phyloP scores from a whole-genome alignment of 2,888 invertebrate genomes.

The Leucoma salicis region DNA sequence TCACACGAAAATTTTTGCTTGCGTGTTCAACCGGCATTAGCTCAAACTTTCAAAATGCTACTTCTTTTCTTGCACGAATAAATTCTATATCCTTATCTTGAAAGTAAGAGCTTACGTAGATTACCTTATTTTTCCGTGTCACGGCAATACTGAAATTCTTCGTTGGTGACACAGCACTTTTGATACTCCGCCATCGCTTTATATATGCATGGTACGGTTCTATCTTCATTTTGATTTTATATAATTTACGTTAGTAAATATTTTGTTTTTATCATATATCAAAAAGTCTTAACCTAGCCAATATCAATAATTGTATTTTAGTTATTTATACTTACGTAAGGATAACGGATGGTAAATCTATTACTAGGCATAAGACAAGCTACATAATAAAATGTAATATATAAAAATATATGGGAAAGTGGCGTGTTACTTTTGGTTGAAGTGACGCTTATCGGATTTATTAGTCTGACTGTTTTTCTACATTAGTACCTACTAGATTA shows the following conservation, averaged over 20 bases:
- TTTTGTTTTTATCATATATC: not conserved
- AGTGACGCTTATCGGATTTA: too few species aligned
- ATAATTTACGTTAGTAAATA: constrained; percentile 3
- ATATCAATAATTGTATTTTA: too few species aligned
- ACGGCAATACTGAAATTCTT: constrained; percentile 21
- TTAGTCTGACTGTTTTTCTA: too few species aligned
- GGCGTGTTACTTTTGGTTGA: too few species aligned
- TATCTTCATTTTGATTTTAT: constrained; percentile 28
- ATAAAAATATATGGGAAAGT: too few species aligned
- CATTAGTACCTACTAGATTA: too few species aligned
- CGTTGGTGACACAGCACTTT: constrained; percentile 30
- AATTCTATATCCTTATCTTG: constrained; percentile 4
- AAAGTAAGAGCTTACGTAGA: constrained; percentile 10
- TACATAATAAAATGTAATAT: too few species aligned
- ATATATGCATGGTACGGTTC: constrained; percentile 43
- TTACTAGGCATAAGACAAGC: too few species aligned
- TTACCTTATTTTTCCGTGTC: constrained; percentile 22
- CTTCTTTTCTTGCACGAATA: not conserved
- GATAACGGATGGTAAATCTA: too few species aligned
- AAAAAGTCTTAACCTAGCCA: too few species aligned
- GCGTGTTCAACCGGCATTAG: too few species aligned
- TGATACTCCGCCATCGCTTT: constrained; percentile 35
- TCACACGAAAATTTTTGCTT: not conserved
- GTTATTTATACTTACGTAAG: too few species aligned
- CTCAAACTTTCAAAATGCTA: not conserved